These are phyloP conservation scores for Hanleya hanleyi DNA, from an alignment of 2,888 invertebrate species.

Conservation along the genomic window DNA sequence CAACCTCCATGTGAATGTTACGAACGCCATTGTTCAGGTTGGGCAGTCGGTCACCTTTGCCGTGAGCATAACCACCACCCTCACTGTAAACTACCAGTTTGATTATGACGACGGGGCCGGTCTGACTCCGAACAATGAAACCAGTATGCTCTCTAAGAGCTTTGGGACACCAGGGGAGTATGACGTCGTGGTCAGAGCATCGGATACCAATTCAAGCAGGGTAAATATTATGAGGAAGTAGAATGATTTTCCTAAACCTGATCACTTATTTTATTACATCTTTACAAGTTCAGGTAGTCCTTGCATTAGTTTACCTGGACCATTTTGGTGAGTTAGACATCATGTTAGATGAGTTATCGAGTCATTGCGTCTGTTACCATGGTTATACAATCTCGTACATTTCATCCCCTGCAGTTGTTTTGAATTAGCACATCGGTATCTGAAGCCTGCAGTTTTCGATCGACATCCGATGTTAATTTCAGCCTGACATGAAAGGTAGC, in stretches of 20 bases:
- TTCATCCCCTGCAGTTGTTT: too few species aligned
- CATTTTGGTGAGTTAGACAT: too few species aligned
- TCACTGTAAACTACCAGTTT: slow-evolving; percentile 52
- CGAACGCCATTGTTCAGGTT: slow-evolving; percentile 11
- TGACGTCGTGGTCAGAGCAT: slow-evolving; percentile 54
- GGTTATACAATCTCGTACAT: too few species aligned
- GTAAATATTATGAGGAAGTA: slow-evolving; percentile 30
- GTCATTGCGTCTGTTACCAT: too few species aligned
- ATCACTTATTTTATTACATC: too few species aligned
- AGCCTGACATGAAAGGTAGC: too few species aligned
- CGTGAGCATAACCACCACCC: slow-evolving; percentile 28
- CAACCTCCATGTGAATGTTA: neutral
- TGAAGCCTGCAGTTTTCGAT: too few species aligned
- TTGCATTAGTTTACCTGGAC: too few species aligned
- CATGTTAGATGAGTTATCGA: too few species aligned
- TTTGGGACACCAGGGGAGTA: slow-evolving; percentile 63
- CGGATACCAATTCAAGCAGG: slow-evolving; percentile 46
- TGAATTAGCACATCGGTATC: too few species aligned
- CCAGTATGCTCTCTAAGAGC: slow-evolving; percentile 45
- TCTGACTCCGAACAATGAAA: slow-evolving; percentile 46
- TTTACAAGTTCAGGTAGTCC: too few species aligned
- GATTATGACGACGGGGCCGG: slow-evolving; percentile 65
- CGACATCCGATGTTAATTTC: too few species aligned
- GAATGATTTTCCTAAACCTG: neutral
- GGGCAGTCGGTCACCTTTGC: slow-evolving; percentile 28